Percentiles rank a stretch among this genome's conserved stretches.
These are phyloP conservation scores for Cecidostiba fungosa DNA, from an alignment of 2,888 invertebrate genomes.

Conservation along the genomic window DNA sequence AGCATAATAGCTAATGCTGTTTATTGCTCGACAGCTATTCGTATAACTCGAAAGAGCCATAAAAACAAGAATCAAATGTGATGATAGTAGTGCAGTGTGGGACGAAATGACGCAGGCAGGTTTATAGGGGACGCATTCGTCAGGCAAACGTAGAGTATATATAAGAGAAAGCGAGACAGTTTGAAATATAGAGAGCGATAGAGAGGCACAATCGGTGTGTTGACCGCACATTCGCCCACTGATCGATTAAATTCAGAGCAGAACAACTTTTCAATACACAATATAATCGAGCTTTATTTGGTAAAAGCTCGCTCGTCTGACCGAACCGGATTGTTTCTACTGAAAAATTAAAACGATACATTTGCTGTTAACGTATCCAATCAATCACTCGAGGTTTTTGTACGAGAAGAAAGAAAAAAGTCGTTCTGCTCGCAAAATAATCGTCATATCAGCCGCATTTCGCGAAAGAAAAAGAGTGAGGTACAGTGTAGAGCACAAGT, in stretches of 20 bases:
- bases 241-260: conserved; percentile 35
- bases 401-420: neutral
- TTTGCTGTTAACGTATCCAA: too few relatives aligned
- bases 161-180: neutral
- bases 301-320: neutral
- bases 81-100: conserved; percentile 31
- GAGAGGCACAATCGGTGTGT: neutral
- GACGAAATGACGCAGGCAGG: conserved; percentile 48
- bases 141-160: conserved; percentile 49
- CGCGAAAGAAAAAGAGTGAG: neutral
- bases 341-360: neutral
- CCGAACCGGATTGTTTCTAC: neutral
- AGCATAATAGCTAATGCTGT: neutral
- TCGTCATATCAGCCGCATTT: neutral
- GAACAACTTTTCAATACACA: conserved; percentile 9
- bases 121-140: conserved; percentile 27
- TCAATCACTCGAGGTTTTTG: too few relatives aligned
- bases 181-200: neutral
- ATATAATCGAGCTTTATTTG: too few relatives aligned
- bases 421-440: conserved; percentile 16
- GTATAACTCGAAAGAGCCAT: neutral
- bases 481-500: neutral
- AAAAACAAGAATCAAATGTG: conserved; percentile 23
- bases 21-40: neutral
- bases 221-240: neutral